phyloP scores from a whole-genome alignment of 2,113 vertebrate genomes.

The Cheirogaleus medius region DNA sequence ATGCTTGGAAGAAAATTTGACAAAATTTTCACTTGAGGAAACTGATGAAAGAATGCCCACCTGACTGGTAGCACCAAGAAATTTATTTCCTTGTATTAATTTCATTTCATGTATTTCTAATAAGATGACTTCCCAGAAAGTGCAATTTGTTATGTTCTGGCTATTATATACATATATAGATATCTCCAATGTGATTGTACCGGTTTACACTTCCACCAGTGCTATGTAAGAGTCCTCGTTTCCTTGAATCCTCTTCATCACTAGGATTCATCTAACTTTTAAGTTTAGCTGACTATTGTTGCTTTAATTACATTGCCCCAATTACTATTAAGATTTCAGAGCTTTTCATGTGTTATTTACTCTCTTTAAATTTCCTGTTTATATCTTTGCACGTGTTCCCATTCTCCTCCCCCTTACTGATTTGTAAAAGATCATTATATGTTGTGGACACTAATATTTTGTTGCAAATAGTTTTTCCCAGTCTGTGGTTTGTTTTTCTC shows the following conservation, averaged over 20 bases:
- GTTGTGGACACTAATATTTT: not conserved
- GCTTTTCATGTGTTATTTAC: not conserved
- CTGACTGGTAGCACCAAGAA: slow-evolving; percentile 15
- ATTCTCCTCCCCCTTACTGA: not conserved
- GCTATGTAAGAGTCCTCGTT: not conserved
- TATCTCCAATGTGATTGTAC: not conserved
- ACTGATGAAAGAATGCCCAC: not conserved
- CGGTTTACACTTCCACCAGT: not conserved
- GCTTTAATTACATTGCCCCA: not conserved
- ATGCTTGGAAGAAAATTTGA: not conserved
- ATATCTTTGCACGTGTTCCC: not conserved
- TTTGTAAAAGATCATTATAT: not conserved
- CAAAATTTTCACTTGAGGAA: not conserved
- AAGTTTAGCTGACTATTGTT: not conserved
- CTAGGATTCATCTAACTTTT: not conserved
- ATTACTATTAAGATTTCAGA: not conserved
- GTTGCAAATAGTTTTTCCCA: not conserved
- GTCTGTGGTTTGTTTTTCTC: too few relatives aligned
- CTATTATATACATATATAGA: too few relatives aligned
- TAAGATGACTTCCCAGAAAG: slow-evolving; percentile 76
- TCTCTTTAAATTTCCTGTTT: not conserved
- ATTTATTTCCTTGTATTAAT: slow-evolving; percentile 79
- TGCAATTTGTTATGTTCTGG: slow-evolving; percentile 57
- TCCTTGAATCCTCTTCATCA: not conserved
- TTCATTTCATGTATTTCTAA: slow-evolving; percentile 85